These are phyloP conservation scores for Telenomus remus DNA, from an alignment of 1,140 invertebrate species.

Conservation along the genomic window DNA sequence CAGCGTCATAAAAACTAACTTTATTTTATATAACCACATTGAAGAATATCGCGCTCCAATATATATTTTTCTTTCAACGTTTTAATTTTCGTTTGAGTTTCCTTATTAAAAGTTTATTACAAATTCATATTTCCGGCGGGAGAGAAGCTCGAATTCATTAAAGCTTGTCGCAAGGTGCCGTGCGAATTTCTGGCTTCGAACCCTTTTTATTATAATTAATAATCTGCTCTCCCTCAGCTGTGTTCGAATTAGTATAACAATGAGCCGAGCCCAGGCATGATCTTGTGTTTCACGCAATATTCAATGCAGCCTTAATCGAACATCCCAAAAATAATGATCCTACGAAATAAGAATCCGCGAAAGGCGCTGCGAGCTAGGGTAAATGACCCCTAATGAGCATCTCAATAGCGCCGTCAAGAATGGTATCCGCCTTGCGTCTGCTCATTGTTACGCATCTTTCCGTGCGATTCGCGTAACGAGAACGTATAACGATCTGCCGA, in stretches of 20 bases:
- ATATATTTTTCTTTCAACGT: too few relatives aligned
- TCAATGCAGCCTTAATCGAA: slow-evolving; percentile 20
- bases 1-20: too few relatives aligned
- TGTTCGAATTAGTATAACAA: slow-evolving; percentile 19
- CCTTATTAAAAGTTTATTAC: background rate
- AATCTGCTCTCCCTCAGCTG: slow-evolving; percentile 13
- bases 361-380: slow-evolving; percentile 2
- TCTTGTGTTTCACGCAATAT: slow-evolving; percentile 20
- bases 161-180: background rate
- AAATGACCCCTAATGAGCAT: slow-evolving; percentile 42
- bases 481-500: slow-evolving; percentile 16
- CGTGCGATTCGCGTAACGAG: slow-evolving; percentile 8
- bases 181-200: slow-evolving; percentile 23
- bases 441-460: slow-evolving; percentile 32
- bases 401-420: slow-evolving; percentile 15
- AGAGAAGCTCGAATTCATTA: background rate
- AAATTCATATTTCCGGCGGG: background rate
- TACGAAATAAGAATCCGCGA: slow-evolving; percentile 36
- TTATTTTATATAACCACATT: too few relatives aligned
- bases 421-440: slow-evolving; percentile 20
- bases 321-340: slow-evolving; percentile 43
- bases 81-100: too few relatives aligned
- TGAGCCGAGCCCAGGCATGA: slow-evolving; percentile 2
- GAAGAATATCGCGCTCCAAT: too few relatives aligned
- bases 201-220: slow-evolving; percentile 42